These are phyloP conservation scores for Peromyscus maniculatus DNA, from an alignment of 2,113 vertebrate genomes.

Conservation along the genomic window DNA sequence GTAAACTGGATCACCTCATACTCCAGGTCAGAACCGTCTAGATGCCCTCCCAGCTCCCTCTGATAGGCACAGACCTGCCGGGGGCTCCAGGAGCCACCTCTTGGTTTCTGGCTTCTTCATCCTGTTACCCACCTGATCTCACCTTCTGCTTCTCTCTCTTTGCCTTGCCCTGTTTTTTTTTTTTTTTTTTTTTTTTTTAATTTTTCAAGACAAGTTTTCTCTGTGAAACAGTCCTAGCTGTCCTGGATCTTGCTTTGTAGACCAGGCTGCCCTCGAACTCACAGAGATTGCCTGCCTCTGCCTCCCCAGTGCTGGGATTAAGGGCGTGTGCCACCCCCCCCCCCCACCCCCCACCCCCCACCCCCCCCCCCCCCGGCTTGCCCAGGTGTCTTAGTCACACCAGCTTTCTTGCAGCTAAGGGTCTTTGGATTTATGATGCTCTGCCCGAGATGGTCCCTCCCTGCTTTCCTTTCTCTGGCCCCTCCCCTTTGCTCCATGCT, in stretches of 20 bases:
- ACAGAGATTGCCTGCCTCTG: too few relatives aligned
- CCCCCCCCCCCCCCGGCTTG: too few relatives aligned
- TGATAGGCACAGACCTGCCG: not conserved
- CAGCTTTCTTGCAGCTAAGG: not conserved
- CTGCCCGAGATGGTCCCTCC: not conserved
- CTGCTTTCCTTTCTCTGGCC: not conserved
- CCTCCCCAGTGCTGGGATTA: too few relatives aligned
- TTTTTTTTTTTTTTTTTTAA: too few relatives aligned
- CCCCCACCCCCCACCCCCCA: too few relatives aligned
- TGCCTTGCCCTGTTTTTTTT: not conserved
- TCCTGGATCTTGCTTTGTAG: too few relatives aligned
- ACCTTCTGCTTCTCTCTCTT: not conserved
- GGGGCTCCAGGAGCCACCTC: not conserved
- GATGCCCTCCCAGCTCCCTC: not conserved
- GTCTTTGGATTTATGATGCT: not conserved
- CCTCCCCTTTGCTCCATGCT: not conserved
- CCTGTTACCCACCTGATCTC: not conserved
- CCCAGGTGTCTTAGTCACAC: not conserved
- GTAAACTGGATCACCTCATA: slow-evolving; percentile 1
- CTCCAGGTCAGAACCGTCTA: not conserved
- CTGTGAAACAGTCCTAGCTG: too few relatives aligned
- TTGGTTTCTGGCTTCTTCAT: not conserved
- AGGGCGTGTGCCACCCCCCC: too few relatives aligned
- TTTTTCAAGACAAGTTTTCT: too few relatives aligned
- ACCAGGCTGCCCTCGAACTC: too few relatives aligned